These are phyloP conservation scores for Mesoligia furuncula DNA, from an alignment of 2,888 invertebrate species.

Conservation along the genomic window DNA sequence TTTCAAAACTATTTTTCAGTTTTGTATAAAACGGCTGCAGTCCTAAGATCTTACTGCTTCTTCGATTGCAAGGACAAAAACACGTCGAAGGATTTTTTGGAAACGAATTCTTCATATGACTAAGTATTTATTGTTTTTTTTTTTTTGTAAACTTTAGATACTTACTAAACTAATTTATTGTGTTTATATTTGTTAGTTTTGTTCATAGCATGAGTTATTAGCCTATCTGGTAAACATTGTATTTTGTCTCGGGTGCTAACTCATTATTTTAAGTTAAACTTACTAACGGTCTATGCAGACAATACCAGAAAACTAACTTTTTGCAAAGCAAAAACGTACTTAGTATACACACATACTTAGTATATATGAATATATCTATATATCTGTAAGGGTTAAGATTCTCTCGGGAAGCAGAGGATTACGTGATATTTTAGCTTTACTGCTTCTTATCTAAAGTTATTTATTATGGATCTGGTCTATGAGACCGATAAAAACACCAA, in stretches of 20 bases:
- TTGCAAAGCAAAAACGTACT: constrained; percentile 87
- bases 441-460: constrained; percentile 83
- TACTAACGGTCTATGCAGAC: constrained; percentile 80
- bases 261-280: constrained; percentile 67
- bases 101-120: constrained; percentile 8
- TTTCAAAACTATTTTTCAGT: constrained; percentile 51
- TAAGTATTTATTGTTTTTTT: background rate
- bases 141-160: background rate
- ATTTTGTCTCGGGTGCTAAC: constrained; percentile 71
- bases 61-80: constrained; percentile 19
- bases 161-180: background rate
- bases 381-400: constrained; percentile 80
- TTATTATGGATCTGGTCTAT: constrained; percentile 80
- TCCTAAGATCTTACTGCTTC: constrained; percentile 25
- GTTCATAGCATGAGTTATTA: constrained; percentile 35
- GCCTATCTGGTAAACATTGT: constrained; percentile 65
- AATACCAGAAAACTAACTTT: constrained; percentile 81
- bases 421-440: constrained; percentile 90
- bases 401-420: constrained; percentile 82
- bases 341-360: constrained; percentile 66
- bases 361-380: constrained; percentile 72
- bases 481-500: constrained; percentile 76
- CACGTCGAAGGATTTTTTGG: background rate
- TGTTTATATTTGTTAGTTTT: constrained; percentile 4
- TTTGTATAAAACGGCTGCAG: constrained; percentile 50